phyloP scores from a whole-genome alignment of 2,113 vertebrate species.

The Galemys pyrenaicus region DNA sequence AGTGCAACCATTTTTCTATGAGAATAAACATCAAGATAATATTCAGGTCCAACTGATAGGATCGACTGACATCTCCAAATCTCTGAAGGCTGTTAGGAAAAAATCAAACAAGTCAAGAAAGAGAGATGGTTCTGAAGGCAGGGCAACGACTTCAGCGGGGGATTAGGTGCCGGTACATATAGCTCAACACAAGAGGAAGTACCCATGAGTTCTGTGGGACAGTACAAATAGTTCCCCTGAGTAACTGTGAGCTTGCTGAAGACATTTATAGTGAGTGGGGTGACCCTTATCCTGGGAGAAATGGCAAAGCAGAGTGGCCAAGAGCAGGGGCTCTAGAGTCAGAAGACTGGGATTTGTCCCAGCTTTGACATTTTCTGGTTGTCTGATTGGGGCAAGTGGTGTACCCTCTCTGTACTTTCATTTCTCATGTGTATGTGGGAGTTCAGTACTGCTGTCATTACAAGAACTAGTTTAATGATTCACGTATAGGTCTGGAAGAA shows the following conservation, averaged over 20 bases:
- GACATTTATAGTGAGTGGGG: background rate
- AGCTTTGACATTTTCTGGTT: background rate
- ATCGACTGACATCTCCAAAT: background rate
- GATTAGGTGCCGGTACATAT: background rate
- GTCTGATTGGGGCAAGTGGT: background rate
- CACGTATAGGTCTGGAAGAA: rapidly evolving
- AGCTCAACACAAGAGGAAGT: background rate
- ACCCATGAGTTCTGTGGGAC: background rate
- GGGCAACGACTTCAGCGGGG: background rate
- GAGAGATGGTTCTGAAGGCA: background rate
- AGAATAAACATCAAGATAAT: background rate
- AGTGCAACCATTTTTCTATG: background rate
- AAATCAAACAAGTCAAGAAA: background rate
- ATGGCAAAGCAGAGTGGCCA: background rate
- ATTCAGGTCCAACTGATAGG: background rate
- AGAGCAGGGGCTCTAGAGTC: background rate
- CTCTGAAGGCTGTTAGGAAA: background rate
- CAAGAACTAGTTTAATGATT: background rate
- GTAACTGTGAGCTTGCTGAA: background rate
- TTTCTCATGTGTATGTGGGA: background rate
- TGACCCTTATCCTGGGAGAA: background rate
- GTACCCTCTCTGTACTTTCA: background rate
- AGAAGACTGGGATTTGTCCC: no score
- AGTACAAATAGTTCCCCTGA: background rate
- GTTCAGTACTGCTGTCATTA: background rate